Conservation (phyloP, 2,113 vertebrate genomes). For the Ranitomeya imitator region DNA sequence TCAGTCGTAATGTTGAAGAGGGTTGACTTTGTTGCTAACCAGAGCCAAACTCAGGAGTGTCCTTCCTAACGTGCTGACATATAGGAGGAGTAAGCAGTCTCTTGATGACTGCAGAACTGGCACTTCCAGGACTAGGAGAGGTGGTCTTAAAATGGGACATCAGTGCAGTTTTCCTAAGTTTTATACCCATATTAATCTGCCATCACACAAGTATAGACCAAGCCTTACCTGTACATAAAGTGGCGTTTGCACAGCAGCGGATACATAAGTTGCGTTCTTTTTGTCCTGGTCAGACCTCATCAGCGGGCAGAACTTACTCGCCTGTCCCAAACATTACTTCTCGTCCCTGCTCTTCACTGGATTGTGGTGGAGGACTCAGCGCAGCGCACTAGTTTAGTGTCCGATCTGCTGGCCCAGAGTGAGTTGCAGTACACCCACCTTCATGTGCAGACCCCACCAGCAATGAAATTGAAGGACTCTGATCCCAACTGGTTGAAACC, state of each 20-base stretch:
- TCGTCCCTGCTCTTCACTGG: constrained; percentile 80
- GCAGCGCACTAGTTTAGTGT: constrained; percentile 69
- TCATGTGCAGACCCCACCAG: constrained; percentile 71
- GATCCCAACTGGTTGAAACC: constrained; percentile 83
- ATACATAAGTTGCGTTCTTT: background rate
- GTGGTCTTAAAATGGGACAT: no score
- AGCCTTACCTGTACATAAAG: background rate
- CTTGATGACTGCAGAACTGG: no score
- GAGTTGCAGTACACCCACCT: constrained; percentile 77
- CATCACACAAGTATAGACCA: background rate
- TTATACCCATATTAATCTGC: no score
- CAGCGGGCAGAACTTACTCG: constrained; percentile 82
- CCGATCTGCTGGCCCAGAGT: constrained; percentile 70
- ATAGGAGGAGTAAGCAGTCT: no score
- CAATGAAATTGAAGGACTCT: constrained; percentile 76
- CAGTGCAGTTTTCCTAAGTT: no score
- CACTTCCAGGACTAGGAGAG: no score
- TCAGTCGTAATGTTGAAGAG: no score
- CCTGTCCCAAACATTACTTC: constrained; percentile 77
- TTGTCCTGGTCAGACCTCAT: constrained; percentile 69
- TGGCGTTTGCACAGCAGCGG: background rate
- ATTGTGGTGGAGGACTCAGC: constrained; percentile 79
- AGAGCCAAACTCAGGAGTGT: no score
- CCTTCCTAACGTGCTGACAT: no score
- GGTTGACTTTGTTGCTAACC: no score